phyloP scores from a whole-genome alignment of 2,888 invertebrate species.

The Odontomyia ornata region DNA sequence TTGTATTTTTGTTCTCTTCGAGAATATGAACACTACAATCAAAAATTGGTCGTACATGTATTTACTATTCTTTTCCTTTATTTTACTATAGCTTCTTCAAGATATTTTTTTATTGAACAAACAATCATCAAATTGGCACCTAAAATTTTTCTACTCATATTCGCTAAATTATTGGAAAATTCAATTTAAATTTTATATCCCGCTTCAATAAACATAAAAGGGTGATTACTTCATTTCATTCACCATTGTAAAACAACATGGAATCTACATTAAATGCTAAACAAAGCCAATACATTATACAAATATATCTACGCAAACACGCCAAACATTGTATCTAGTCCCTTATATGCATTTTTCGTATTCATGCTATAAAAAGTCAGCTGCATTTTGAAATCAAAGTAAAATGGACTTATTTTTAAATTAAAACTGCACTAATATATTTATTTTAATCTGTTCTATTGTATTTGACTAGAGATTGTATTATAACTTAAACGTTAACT shows the following conservation, averaged over 20 bases:
- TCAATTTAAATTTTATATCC: not conserved
- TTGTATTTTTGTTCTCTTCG: not conserved
- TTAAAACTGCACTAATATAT: not conserved
- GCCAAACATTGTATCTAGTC: too few species aligned
- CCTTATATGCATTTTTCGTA: not conserved
- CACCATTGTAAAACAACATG: not conserved
- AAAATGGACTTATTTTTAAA: not conserved
- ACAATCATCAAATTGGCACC: conserved; percentile 24
- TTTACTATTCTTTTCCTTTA: conserved; percentile 23
- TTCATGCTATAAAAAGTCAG: not conserved
- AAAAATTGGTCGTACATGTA: conserved; percentile 41
- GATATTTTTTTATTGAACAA: not conserved
- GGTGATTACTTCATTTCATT: not conserved
- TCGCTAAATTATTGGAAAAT: not conserved
- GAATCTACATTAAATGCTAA: not conserved
- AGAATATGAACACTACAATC: conserved; percentile 42
- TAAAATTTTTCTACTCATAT: not conserved
- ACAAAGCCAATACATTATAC: not conserved
- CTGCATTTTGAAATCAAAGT: not conserved
- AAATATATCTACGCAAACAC: too few species aligned
- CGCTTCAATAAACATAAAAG: too few species aligned
- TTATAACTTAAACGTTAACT: not conserved
- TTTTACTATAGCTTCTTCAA: conserved; percentile 10
- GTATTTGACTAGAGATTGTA: conserved; percentile 22
- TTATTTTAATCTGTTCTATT: conserved; percentile 4